Percentiles rank a stretch among this genome's conserved stretches.
These are phyloP conservation scores for Pogonophryne albipinna DNA, from an alignment of 2,797 vertebrate genomes.

Conservation along the genomic window DNA sequence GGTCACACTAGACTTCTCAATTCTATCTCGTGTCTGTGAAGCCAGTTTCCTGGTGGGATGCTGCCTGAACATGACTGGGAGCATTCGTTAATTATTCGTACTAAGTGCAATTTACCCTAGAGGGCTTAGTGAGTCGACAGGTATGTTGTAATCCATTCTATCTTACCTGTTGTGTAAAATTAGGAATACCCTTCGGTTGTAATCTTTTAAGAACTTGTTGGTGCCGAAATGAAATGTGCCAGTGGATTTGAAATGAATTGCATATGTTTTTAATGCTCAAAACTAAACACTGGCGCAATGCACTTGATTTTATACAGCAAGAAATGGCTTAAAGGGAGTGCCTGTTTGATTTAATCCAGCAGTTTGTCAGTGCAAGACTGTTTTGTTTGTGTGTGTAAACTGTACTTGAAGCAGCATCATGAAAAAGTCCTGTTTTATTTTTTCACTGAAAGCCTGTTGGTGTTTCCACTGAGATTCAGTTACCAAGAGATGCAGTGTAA, in stretches of 20 bases:
- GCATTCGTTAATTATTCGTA: conserved; percentile 55
- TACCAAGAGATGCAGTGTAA: conserved; percentile 26
- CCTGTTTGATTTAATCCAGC: conserved; percentile 43
- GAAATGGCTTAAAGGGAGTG: conserved; percentile 53
- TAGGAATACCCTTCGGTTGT: conserved; percentile 34
- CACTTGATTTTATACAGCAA: conserved; percentile 42
- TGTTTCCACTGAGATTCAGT: conserved; percentile 37
- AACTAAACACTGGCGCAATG: conserved; percentile 41
- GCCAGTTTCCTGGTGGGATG: conserved; percentile 47
- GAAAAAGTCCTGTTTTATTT: conserved; percentile 35
- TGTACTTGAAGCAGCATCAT: conserved; percentile 72
- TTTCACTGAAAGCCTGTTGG: conserved; percentile 19
- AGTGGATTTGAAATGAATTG: conserved; percentile 41
- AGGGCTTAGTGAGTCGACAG: conserved; percentile 42
- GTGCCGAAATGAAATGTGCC: conserved; percentile 66
- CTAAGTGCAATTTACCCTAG: conserved; percentile 55
- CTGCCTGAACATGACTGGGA: conserved; percentile 72
- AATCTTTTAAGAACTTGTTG: conserved; percentile 26
- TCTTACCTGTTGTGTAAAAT: conserved; percentile 47
- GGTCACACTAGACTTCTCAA: conserved; percentile 52
- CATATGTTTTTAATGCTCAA: conserved; percentile 40
- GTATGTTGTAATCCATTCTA: conserved; percentile 56
- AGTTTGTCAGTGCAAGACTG: conserved; percentile 54
- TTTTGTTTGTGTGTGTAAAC: conserved; percentile 56
- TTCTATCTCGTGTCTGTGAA: conserved; percentile 40